Evolutionary conservation across 1,140 invertebrate genomes (phyloP), one percentile per base, ranked within the genome.

Genomic region (Rhagoletis pomonella): DNA sequence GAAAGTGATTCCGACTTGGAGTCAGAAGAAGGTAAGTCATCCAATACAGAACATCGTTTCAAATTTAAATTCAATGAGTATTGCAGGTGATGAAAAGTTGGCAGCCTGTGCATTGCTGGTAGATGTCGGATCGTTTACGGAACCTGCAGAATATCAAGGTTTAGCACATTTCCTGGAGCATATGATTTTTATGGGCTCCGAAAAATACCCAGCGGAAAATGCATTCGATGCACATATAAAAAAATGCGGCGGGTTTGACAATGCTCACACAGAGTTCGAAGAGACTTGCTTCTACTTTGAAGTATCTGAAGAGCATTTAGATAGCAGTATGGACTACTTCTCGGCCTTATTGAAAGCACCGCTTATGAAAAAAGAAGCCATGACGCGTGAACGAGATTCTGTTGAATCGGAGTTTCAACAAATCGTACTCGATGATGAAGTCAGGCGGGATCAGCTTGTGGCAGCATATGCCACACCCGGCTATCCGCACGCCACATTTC

Each of bases 151-250:
- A 64, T 95, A 98, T 84, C 97, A 96, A 88, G 98, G 98, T 1
- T 91, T 99, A 89, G 97, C 98, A 1, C 98, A 99, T 93, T 98
- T 99, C 50, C 95, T 98, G 77, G 98, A 99, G 92, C 98, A 99
- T 92, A 98, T 99, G 97, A 96, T 99, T 6, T 99, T 98, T 91
- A 97, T 99, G 96, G 98, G 98, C 59, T 98, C 97, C 69, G 94
- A 96, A 90, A 98, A 97, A 90, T 98, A 96, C 94, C 96, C 97
- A 4, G 94, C 95, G 93, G 97, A 98, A 93, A 98, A 98, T 93
- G 96, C 96, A 89, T 97, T 98, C 90, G 97, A 98, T 94, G 93
- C 96, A 4, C 98, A 96, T 90, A 95, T 98, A 64, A 95, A 95
- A 93, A 96, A 96, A 94, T 95, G 96, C 91, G 97, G 97, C 9